Base-by-base conservation (phyloP, 2,797 vertebrate species). In the Lutjanus campechanus region DNA sequence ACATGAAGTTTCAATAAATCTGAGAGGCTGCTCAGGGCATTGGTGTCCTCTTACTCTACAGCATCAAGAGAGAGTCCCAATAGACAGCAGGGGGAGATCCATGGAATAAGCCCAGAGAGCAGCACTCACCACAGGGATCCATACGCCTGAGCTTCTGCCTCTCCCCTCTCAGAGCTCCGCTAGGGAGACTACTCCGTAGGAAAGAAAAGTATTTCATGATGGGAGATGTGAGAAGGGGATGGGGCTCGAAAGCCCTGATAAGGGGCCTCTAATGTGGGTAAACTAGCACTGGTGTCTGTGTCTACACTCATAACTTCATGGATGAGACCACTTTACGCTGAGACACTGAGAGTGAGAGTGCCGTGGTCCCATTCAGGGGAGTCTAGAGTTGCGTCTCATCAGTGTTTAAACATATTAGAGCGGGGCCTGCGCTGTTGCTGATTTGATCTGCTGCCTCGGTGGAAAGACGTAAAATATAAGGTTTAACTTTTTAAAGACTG, bases 1-100 rank as follows among this genome's bases (percentile, higher is more conserved):
- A 97, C 97, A 91, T 84, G 89, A 92, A 94, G 94, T 95, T 95
- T 95, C 95, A 95, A 96, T 96, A 96, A 96, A 95, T 95, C 93
- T 95, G 93, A 88, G 90, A 90, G 79, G 89, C 88, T 90, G 91
- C 90, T 90, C 87, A 85, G 85, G 85, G 93, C 93, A 70, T 50
- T 84, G 82, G 87, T 90, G 91, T 92, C 89, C 90, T 91, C 69
- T 89, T 89, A 74, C 84, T 89, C 67, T 73, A 78, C 79, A 94
- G 94, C 89, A 86, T 90, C 90, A 85, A 91, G 79, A 91, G 82
- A 88, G 84, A 90, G 61, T 89, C 92, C 82, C 90, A 88, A 40
- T 79, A 82, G 90, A 85, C 88, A 86, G 69, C 69, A 80, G 69
- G 73, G 73, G 71, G 69, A 77, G 79, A 88, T 82, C 85, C 74